Evolutionary conservation across 30 jellyfish, hydroid and myxozoan species (phyloP).

Genomic region (Calvadosia cruxmelitensis): DNA sequence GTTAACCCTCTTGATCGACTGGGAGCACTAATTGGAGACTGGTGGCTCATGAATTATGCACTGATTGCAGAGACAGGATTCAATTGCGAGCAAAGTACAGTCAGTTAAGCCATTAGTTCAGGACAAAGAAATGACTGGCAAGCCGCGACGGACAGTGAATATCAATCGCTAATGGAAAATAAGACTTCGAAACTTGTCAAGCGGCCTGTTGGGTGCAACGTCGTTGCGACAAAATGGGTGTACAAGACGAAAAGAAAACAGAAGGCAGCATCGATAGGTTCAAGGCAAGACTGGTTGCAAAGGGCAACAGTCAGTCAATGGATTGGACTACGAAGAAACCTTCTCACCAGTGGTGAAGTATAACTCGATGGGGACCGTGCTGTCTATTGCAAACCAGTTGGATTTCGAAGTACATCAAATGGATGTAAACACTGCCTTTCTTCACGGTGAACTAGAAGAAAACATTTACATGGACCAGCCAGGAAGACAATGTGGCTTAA

Average conservation of each 20-base stretch:
- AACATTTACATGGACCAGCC: constrained; percentile 55
- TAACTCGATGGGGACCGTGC: constrained; percentile 25
- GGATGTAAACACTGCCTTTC: constrained; percentile 59
- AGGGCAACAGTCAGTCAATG: constrained; percentile 7
- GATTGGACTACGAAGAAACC: constrained; percentile 19
- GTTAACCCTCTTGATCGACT: no score
- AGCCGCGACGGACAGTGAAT: constrained; percentile 2
- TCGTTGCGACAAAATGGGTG: constrained; percentile 2
- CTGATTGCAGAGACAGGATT: background rate
- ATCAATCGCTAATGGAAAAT: constrained; percentile 5
- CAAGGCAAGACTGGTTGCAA: constrained; percentile 20
- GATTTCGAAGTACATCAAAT: constrained; percentile 54
- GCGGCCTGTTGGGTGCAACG: background rate
- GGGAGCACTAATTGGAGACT: constrained; percentile 13
- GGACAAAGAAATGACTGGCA: background rate
- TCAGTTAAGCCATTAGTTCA: background rate
- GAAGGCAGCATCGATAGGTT: constrained; percentile 3
- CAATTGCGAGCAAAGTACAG: background rate
- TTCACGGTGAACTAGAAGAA: constrained; percentile 36
- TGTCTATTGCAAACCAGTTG: constrained; percentile 31
- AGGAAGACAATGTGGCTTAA: constrained; percentile 5
- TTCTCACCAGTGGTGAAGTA: constrained; percentile 45
- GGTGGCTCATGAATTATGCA: no score
- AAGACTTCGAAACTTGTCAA: background rate
- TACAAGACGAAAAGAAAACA: background rate